phyloP scores from a whole-genome alignment of 2,797 vertebrate species.

The Sternarchorhynchus goeldii region DNA sequence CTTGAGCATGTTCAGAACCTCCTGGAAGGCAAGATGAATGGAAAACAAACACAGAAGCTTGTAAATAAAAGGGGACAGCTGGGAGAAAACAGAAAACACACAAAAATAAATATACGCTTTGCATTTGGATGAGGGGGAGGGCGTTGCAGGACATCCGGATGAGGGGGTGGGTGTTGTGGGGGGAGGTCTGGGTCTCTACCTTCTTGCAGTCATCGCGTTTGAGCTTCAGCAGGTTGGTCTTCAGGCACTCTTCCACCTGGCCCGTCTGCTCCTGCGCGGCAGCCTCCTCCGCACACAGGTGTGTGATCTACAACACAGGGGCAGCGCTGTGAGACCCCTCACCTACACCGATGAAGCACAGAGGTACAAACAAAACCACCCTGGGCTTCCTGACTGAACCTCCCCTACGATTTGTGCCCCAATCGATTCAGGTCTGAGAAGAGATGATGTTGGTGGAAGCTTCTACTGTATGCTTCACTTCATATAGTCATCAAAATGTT shows the following conservation, averaged over 20 bases:
- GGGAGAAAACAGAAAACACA: not conserved
- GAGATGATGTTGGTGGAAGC: not conserved
- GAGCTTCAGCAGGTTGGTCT: slow-evolving; percentile 87
- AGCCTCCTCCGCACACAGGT: slow-evolving; percentile 85
- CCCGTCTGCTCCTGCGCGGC: slow-evolving; percentile 87
- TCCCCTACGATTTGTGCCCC: not conserved
- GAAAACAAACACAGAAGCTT: not conserved
- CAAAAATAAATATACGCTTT: not conserved
- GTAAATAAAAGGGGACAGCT: not conserved
- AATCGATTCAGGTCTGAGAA: not conserved
- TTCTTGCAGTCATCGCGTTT: slow-evolving; percentile 83
- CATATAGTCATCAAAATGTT: not conserved
- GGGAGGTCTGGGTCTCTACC: slow-evolving; percentile 63
- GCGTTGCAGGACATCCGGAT: not conserved
- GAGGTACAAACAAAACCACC: slow-evolving; percentile 19
- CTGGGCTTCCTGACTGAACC: slow-evolving; percentile 9
- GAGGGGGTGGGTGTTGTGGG: not conserved
- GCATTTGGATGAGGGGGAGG: not conserved
- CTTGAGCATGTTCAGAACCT: slow-evolving; percentile 88
- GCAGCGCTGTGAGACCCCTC: slow-evolving; percentile 5
- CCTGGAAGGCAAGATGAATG: slow-evolving; percentile 63
- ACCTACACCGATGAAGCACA: slow-evolving; percentile 10
- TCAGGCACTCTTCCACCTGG: slow-evolving; percentile 88
- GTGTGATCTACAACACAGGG: slow-evolving; percentile 72
- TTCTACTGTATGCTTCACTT: not conserved